These are phyloP conservation scores for Epirrhoe tristata DNA, from an alignment of 2,888 invertebrate genomes.

Conservation along the genomic window DNA sequence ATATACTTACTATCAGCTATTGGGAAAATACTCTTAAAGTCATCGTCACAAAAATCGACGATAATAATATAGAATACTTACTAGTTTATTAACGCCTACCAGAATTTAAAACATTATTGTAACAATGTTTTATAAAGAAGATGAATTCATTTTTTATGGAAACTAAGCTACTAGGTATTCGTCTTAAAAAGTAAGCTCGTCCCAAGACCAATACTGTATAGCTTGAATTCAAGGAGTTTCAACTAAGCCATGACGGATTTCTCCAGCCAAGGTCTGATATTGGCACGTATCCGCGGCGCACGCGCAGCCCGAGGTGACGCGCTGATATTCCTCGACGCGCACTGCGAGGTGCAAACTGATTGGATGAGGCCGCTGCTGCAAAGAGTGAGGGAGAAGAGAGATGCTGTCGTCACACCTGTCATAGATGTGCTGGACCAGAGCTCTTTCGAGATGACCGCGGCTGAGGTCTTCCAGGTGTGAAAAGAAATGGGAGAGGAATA, in stretches of 20 bases:
- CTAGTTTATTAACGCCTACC: no score
- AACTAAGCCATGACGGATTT: background rate
- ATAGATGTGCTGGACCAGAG: constrained; percentile 96
- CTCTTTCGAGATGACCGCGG: constrained; percentile 84
- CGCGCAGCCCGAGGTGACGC: constrained; percentile 92
- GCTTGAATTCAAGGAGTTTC: background rate
- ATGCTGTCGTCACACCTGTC: constrained; percentile 95
- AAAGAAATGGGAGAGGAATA: background rate
- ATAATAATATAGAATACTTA: no score
- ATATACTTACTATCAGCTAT: no score
- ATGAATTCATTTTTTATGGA: no score
- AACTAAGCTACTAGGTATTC: no score
- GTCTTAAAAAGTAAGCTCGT: no score
- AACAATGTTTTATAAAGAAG: no score
- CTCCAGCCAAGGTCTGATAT: constrained; percentile 92
- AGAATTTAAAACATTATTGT: no score
- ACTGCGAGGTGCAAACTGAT: constrained; percentile 91
- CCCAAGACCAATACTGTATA: no score
- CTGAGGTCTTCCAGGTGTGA: constrained; percentile 69
- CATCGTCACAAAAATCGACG: no score
- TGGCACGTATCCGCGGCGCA: constrained; percentile 94
- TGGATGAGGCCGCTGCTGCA: constrained; percentile 96
- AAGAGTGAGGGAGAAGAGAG: constrained; percentile 86
- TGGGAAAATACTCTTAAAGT: no score
- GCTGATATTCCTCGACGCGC: constrained; percentile 95